Percentiles rank a stretch among this genome's conserved stretches.
Conservation (phyloP, 1,140 invertebrate genomes). For the Ips typographus region DNA sequence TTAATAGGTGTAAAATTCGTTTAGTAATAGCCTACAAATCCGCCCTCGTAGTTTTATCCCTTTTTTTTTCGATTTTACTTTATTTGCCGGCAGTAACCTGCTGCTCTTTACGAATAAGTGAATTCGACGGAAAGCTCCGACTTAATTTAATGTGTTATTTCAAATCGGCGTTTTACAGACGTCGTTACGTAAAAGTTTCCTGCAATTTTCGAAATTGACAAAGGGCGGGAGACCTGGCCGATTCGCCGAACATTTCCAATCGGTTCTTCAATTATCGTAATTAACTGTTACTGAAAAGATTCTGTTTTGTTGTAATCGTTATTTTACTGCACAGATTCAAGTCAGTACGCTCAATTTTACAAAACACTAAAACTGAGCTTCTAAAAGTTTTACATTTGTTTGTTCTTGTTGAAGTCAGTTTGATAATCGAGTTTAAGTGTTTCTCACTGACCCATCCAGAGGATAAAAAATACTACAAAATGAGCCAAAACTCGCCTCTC, state of each 20-base stretch:
- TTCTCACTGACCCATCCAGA: too few relatives aligned
- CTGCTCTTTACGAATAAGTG: slow-evolving; percentile 35
- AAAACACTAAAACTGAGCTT: too few relatives aligned
- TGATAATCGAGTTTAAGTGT: too few relatives aligned
- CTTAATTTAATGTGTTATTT: slow-evolving; percentile 49
- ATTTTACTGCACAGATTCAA: background rate
- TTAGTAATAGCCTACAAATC: slow-evolving; percentile 49
- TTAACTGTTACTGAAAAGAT: slow-evolving; percentile 33
- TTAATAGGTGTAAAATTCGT: slow-evolving; percentile 53
- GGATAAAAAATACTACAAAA: too few relatives aligned
- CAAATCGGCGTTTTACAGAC: slow-evolving; percentile 39
- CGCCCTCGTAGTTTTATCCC: slow-evolving; percentile 38
- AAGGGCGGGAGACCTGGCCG: slow-evolving; percentile 21
- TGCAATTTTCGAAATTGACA: slow-evolving; percentile 40
- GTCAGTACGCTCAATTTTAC: too few relatives aligned
- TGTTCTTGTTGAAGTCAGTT: too few relatives aligned
- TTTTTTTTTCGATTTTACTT: slow-evolving; percentile 30
- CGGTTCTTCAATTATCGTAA: slow-evolving; percentile 45
- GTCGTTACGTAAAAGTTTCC: slow-evolving; percentile 31
- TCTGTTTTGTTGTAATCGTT: slow-evolving; percentile 20
- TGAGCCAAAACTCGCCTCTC: too few relatives aligned
- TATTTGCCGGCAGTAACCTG: slow-evolving; percentile 25
- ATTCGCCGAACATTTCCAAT: slow-evolving; percentile 34
- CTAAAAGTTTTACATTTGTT: too few relatives aligned
- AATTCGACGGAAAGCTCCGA: slow-evolving; percentile 29